Conservation (phyloP, 2,113 vertebrate species). For the Spea bombifrons region DNA sequence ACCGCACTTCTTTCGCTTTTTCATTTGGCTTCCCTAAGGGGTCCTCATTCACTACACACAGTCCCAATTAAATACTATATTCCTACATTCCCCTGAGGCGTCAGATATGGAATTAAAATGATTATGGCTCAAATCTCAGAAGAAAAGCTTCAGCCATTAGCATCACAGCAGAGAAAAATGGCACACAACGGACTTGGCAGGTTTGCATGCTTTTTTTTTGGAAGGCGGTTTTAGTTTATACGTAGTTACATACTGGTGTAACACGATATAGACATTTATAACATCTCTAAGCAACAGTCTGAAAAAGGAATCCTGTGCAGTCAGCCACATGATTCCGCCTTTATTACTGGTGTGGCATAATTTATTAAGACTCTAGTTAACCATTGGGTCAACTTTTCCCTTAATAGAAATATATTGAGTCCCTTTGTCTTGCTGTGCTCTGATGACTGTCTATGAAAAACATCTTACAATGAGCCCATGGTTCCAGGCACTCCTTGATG, state of each 20-base stretch:
- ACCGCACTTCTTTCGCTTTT: neutral
- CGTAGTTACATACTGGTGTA: neutral
- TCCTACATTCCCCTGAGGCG: neutral
- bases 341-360: constrained; percentile 15
- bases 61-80: constrained; percentile 18
- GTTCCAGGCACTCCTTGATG: too few species aligned
- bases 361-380: neutral
- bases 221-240: neutral
- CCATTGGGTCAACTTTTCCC: too few species aligned
- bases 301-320: constrained; percentile 2
- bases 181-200: neutral
- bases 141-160: constrained; percentile 6
- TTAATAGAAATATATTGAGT: too few species aligned
- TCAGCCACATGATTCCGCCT: constrained; percentile 16
- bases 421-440: too few species aligned
- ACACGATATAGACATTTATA: constrained; percentile 2
- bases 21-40: neutral
- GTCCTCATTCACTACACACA: constrained; percentile 1
- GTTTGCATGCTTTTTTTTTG: too few species aligned
- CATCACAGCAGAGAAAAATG: constrained; percentile 1
- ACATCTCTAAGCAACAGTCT: neutral
- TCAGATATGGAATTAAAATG: constrained; percentile 4
- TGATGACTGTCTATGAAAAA: too few species aligned
- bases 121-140: neutral
- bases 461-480: too few species aligned